Base-by-base conservation (phyloP, 1,140 invertebrate species). In the Drosophila navojoa region DNA sequence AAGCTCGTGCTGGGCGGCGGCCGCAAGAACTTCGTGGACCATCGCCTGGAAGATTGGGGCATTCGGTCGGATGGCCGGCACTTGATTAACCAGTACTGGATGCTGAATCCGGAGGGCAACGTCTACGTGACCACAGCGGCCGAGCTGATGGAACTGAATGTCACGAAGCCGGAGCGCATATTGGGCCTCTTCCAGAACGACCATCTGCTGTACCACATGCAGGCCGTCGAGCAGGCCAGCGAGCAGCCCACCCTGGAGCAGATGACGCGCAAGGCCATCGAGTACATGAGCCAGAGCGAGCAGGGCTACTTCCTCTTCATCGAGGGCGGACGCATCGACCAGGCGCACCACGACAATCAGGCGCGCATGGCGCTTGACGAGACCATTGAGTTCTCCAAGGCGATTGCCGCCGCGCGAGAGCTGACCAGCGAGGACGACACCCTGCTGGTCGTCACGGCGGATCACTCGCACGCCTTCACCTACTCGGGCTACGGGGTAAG, bases 191-290 rank as follows among this genome's bases (percentile, higher is more conserved):
- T 94, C 59, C 92, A 94, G 22, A 79, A 90, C 25, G 92, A 93
- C 35, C 93, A 94, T 69, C 86, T 94, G 86, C 90, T 92, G 10
- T 94, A 94, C 58, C 87, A 94, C 71, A 74, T 94, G 52, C 94
- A 94, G 92, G 94, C 93, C 19, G 71, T 53, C n/a, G 68, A 58
- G 25, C 55, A 57, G 50, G 55, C 16, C 13, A 90, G 61, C 15
- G 93, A 92, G 72, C 93, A 95, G 52, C 96, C 96, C 3, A 93
- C 94, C 2, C 92, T 98, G 3, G 94, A 93, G 49, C 96, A 98
- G 91, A 97, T 98, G 97, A 96, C 96, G 0, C 92, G 94, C 79
- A 95, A 95, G 71, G 97, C 97, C 6, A 96, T 98, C 38, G 93
- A 96, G 81, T 93, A 97, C 7, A 92, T 98, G 25, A 93, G 93